Conservation (phyloP, 2,888 invertebrate species). For the Caenorhabditis macrosperma region DNA sequence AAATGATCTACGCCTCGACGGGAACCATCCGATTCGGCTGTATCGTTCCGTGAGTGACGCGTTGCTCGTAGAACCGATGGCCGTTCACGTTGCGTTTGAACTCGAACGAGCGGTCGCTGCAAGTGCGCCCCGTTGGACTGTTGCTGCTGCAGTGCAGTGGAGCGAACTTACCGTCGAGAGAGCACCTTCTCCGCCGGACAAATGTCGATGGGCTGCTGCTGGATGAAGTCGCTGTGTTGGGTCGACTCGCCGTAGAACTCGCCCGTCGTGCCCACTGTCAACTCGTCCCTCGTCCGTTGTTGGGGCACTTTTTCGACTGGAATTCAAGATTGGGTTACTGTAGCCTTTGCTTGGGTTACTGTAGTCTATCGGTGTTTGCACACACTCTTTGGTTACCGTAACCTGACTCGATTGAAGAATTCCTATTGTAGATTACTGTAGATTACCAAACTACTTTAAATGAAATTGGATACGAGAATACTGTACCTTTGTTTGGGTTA, state of each 20-base stretch:
- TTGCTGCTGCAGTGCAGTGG: too few species aligned
- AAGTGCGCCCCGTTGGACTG: too few species aligned
- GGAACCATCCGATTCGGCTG: constrained; percentile 50
- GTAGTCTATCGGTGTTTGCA: not conserved
- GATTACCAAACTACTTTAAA: too few species aligned
- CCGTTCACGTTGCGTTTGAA: constrained; percentile 60
- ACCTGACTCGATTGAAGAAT: too few species aligned
- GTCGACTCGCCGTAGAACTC: constrained; percentile 66
- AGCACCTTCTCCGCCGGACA: constrained; percentile 71
- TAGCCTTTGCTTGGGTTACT: too few species aligned
- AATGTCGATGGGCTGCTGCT: constrained; percentile 66
- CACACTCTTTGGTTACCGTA: not conserved
- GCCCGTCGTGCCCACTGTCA: constrained; percentile 50
- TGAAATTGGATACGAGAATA: too few species aligned
- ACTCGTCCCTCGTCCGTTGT: constrained; percentile 39
- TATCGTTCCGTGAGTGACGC: constrained; percentile 57
- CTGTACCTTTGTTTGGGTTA: too few species aligned
- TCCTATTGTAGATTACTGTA: too few species aligned
- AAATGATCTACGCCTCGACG: constrained; percentile 31
- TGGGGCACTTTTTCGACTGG: constrained; percentile 37
- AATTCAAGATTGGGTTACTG: not conserved
- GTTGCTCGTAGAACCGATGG: constrained; percentile 62
- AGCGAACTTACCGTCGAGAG: constrained; percentile 60
- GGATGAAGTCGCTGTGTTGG: constrained; percentile 63
- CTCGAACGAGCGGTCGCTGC: constrained; percentile 64